These are phyloP conservation scores for Galeopterus variegatus DNA, from an alignment of 2,113 vertebrate genomes.

Conservation along the genomic window DNA sequence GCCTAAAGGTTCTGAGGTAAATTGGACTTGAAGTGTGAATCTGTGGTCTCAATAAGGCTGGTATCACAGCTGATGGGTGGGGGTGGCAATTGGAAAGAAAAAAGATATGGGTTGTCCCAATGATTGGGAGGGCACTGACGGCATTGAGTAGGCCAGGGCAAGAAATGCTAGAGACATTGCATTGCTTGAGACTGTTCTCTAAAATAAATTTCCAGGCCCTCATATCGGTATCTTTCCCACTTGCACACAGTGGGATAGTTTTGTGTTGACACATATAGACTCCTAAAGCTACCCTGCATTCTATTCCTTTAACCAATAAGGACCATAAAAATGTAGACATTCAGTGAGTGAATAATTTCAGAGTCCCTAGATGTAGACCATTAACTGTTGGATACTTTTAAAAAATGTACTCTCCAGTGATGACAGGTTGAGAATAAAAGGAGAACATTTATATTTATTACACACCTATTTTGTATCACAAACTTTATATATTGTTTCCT, in stretches of 20 bases:
- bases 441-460: conserved; percentile 3
- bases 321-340: neutral
- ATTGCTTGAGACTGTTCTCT: neutral
- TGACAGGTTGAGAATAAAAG: neutral
- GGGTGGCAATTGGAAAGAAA: neutral
- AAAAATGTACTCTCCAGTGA: neutral
- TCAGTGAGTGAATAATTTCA: neutral
- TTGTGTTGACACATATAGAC: neutral
- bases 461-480: neutral
- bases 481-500: neutral
- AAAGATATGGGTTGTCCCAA: neutral
- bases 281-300: neutral
- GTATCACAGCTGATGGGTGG: neutral
- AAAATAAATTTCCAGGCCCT: neutral
- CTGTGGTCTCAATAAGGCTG: neutral
- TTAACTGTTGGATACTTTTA: neutral
- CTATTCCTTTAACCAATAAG: neutral
- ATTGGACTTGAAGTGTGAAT: neutral
- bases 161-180: neutral
- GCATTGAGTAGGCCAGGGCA: neutral
- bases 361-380: neutral
- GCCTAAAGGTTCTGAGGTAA: neutral
- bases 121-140: neutral
- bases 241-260: neutral
- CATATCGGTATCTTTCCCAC: neutral